These are phyloP conservation scores for Phengaris arion DNA, from an alignment of 2,888 invertebrate genomes.

Conservation along the genomic window DNA sequence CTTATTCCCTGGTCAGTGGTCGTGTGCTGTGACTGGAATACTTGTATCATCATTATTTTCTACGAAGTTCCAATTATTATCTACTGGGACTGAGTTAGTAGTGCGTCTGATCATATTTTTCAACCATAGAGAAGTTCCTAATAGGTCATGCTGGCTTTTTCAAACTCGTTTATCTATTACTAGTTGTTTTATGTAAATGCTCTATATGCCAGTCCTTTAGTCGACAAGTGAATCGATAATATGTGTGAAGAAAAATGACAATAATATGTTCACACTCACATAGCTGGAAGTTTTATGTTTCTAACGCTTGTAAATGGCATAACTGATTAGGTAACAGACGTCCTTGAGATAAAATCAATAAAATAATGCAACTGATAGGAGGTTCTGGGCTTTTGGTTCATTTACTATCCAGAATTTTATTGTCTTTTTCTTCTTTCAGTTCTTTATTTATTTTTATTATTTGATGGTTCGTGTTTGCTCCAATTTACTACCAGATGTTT, in stretches of 20 bases:
- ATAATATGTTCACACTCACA: neutral
- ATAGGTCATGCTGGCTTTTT: neutral
- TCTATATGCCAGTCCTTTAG: neutral
- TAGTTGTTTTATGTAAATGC: neutral
- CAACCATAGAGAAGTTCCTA: neutral
- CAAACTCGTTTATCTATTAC: no score
- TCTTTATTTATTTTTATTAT: neutral
- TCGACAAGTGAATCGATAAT: neutral
- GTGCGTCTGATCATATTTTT: neutral
- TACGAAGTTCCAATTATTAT: neutral
- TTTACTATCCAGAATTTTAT: neutral
- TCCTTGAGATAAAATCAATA: conserved; percentile 15
- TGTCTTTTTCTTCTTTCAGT: neutral
- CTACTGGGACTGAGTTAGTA: neutral
- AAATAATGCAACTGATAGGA: conserved; percentile 22
- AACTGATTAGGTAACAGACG: conserved; percentile 25
- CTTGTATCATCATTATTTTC: conserved; percentile 28
- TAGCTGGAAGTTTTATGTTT: neutral
- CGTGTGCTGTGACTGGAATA: conserved; percentile 16
- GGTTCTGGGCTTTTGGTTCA: conserved; percentile 8
- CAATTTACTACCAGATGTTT: no score
- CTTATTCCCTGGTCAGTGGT: conserved; percentile 33
- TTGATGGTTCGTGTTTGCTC: neutral
- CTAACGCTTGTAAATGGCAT: conserved; percentile 12
- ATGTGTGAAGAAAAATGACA: neutral